phyloP scores from a whole-genome alignment of 2,113 vertebrate species.

The Fukomys damarensis region DNA sequence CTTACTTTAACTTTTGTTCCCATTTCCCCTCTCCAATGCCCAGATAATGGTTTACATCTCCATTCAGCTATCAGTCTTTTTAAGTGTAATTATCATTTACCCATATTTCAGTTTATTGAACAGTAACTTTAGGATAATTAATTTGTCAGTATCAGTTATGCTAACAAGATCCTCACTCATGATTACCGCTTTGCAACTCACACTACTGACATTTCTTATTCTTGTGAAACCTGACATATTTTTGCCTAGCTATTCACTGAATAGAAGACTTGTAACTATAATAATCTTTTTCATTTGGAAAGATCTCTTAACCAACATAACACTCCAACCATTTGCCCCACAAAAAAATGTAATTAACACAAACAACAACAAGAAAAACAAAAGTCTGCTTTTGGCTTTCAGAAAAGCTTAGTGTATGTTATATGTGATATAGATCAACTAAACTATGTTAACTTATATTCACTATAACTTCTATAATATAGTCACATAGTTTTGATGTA shows the following conservation, averaged over 20 bases:
- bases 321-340: rapidly evolving
- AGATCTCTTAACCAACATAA: neutral
- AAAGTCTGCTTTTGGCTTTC: neutral
- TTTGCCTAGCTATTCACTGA: neutral
- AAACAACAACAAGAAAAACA: neutral
- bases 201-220: neutral
- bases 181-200: neutral
- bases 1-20: neutral
- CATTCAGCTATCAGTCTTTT: neutral
- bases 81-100: neutral
- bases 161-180: neutral
- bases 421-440: neutral
- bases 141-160: neutral
- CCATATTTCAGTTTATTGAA: neutral
- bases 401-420: neutral
- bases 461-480: neutral
- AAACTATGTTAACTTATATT: neutral
- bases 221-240: neutral
- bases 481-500: neutral
- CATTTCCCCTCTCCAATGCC: rapidly evolving
- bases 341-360: neutral
- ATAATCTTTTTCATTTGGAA: neutral
- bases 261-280: neutral
- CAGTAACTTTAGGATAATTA: neutral
- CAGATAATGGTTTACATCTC: neutral